These are phyloP conservation scores for Hydrochoerus hydrochaeris DNA, from an alignment of 2,113 vertebrate species.

Conservation along the genomic window DNA sequence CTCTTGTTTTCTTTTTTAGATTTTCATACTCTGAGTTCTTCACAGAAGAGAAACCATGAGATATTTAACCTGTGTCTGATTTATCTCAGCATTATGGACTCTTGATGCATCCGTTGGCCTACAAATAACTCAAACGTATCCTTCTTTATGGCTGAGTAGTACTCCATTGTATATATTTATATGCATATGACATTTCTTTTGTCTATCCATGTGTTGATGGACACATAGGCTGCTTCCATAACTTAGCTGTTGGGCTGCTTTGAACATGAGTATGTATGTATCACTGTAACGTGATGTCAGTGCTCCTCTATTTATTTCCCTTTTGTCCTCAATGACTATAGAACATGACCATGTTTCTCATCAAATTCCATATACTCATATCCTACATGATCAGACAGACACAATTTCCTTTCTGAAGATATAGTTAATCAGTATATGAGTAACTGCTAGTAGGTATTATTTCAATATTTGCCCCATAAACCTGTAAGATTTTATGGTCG, in stretches of 20 bases:
- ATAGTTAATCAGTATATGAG: neutral
- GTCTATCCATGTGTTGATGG: neutral
- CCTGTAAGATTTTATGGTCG: neutral
- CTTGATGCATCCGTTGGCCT: neutral
- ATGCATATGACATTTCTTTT: neutral
- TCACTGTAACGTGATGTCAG: neutral
- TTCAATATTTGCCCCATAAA: neutral
- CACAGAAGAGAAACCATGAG: neutral
- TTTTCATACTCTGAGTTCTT: neutral
- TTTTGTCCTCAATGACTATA: neutral
- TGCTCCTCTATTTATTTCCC: neutral
- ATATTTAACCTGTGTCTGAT: neutral
- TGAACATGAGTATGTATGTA: neutral
- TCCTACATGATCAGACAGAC: neutral
- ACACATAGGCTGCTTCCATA: neutral
- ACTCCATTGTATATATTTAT: neutral
- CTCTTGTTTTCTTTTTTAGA: neutral
- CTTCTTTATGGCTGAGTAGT: neutral
- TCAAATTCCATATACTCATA: neutral
- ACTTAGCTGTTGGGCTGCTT: neutral
- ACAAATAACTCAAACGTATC: neutral
- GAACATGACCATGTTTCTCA: neutral
- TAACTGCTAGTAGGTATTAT: neutral
- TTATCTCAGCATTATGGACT: neutral
- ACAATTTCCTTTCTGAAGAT: neutral